Evolutionary conservation across 2,888 invertebrate species (phyloP).

Genomic region (Podabrus alpinus): DNA sequence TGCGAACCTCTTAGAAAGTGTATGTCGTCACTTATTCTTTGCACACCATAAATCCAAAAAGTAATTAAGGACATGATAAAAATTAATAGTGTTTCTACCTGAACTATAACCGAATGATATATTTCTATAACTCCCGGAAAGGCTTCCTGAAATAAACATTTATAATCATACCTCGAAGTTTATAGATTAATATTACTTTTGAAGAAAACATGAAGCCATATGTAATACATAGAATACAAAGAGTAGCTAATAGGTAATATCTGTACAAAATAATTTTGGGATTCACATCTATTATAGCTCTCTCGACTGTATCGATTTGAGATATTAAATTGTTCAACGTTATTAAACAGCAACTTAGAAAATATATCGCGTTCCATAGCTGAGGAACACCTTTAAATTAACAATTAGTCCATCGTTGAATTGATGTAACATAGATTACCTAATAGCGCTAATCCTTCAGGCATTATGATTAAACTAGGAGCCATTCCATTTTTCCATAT

Average conservation of each 20-base stretch:
- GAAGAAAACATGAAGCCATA: constrained; percentile 9
- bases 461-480: constrained; percentile 12
- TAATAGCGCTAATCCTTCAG: constrained; percentile 21
- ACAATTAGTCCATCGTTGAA: background rate
- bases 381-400: constrained; percentile 19
- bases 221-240: constrained; percentile 7
- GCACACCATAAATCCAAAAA: constrained; percentile 38
- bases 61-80: constrained; percentile 24
- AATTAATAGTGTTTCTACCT: constrained; percentile 12
- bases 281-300: constrained; percentile 18
- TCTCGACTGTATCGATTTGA: constrained; percentile 14
- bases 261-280: constrained; percentile 9
- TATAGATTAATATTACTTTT: constrained; percentile 15
- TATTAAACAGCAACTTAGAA: constrained; percentile 15
- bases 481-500: background rate
- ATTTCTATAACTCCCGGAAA: background rate
- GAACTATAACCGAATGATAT: background rate
- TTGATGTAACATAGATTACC: constrained; percentile 11
- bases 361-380: constrained; percentile 25
- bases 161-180: background rate
- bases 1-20: constrained; percentile 36
- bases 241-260: constrained; percentile 15
- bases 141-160: constrained; percentile 1
- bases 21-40: constrained; percentile 37
- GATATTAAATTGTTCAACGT: constrained; percentile 15